These are phyloP conservation scores for Acanthurus leucopareius DNA, from an alignment of 2,797 vertebrate species.

Conservation along the genomic window DNA sequence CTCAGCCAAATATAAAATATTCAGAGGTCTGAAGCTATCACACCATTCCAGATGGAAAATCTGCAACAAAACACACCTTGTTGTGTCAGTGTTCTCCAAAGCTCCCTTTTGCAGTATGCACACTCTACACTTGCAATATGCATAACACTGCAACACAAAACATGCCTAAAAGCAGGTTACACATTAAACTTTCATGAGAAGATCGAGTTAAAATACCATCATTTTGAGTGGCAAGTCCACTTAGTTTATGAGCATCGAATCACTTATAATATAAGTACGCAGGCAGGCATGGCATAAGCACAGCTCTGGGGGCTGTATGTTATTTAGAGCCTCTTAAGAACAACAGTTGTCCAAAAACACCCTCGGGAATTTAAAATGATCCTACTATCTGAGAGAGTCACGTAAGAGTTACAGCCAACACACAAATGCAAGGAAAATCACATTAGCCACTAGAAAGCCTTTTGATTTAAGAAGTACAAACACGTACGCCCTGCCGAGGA, in stretches of 20 bases:
- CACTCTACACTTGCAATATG: conserved; percentile 7
- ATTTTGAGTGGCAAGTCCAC: conserved; percentile 34
- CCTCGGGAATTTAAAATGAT: conserved; percentile 66
- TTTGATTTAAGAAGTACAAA: conserved; percentile 69
- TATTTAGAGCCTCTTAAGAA: conserved; percentile 71
- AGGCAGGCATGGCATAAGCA: conserved; percentile 50
- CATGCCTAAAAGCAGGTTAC: conserved; percentile 24
- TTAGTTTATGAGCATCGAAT: conserved; percentile 43
- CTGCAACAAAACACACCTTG: conserved; percentile 16
- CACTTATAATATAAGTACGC: conserved; percentile 48
- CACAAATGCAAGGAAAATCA: conserved; percentile 68
- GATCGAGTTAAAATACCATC: conserved; percentile 7
- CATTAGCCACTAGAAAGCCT: conserved; percentile 71
- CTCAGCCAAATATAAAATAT: conserved; percentile 20
- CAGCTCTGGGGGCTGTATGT: conserved; percentile 50
- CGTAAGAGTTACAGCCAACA: conserved; percentile 60
- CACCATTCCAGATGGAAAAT: conserved; percentile 21
- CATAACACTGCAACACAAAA: conserved; percentile 17
- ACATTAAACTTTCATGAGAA: conserved; percentile 47
- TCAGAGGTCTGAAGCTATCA: conserved; percentile 10
- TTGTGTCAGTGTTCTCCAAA: not conserved
- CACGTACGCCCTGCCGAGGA: conserved; percentile 47
- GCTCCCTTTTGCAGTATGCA: not conserved
- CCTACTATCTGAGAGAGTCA: conserved; percentile 61
- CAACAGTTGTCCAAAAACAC: conserved; percentile 71